Evolutionary conservation across 2,888 invertebrate genomes (phyloP), one percentile per base, ranked within the genome.

Genomic region (Gastracanthus pulcherrimus): DNA sequence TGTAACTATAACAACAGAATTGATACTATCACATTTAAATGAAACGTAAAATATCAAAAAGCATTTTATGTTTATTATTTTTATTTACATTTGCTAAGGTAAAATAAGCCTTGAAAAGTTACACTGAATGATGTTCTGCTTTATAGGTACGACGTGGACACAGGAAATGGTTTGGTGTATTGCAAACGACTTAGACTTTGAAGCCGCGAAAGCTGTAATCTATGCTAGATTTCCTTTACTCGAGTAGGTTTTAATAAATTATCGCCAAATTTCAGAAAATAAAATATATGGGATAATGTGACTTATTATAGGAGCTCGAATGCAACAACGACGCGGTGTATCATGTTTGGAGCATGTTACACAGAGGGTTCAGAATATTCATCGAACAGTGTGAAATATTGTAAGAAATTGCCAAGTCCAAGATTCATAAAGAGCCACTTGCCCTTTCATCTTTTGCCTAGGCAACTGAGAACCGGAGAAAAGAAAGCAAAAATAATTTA

Each of bases 141-240:
- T 72, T 34, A 19, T 29, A 95, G 95, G 95, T 3, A 96, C 96
- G 29, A 96, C 96, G 31, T 96, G 96, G 96, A 93, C 95, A 0
- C 95, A 96, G 89, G 96, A 96, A 92, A 93, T 96, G 92, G 94
- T 95, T 0, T 96, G 95, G 94, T 92, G 95, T 80, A 92, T 96
- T 60, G 92, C 93, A 82, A 94, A 94, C 82, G 92, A 94, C 84
- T 89, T 95, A 67, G 93, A 96, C 89, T 94, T 93, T 82, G 92
- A 93, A 78, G 91, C 91, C 29, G 94, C 95, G 0, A 92, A 93
- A 88, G 91, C 92, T 31, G 92, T 92, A 6, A 89, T 94, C 0
- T 92, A 92, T 16, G 91, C 92, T 79, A 91, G 96, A 87, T 96
- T 95, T 87, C 96, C 96, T 4, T 96, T 95, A 93, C 89, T 95